phyloP scores from a whole-genome alignment of 2,888 invertebrate species.

The Monoplex corrugatus region DNA sequence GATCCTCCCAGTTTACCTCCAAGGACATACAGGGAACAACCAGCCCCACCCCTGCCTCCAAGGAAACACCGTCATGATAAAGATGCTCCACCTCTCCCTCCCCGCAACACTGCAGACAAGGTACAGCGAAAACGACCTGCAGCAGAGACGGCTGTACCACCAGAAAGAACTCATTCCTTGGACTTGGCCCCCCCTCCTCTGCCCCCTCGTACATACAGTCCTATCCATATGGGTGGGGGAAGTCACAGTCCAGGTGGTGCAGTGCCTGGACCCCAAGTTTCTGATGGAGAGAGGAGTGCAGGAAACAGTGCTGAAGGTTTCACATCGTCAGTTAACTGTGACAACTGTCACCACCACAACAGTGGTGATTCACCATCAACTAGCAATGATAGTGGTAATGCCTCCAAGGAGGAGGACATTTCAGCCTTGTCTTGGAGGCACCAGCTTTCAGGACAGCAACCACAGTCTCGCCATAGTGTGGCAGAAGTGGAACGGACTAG shows the following conservation, averaged over 20 bases:
- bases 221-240: slow-evolving; percentile 65
- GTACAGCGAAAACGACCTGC: slow-evolving; percentile 51
- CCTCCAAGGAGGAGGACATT: slow-evolving; percentile 32
- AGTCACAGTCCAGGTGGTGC: slow-evolving; percentile 48
- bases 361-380: slow-evolving; percentile 36
- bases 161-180: slow-evolving; percentile 38
- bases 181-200: slow-evolving; percentile 71
- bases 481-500: slow-evolving; percentile 55
- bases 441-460: slow-evolving; percentile 63
- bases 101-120: slow-evolving; percentile 66
- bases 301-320: slow-evolving; percentile 76
- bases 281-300: slow-evolving; percentile 70
- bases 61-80: slow-evolving; percentile 60
- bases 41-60: slow-evolving; percentile 74
- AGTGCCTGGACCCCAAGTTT: slow-evolving; percentile 57
- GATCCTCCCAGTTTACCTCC: slow-evolving; percentile 74
- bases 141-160: slow-evolving; percentile 41
- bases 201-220: slow-evolving; percentile 77
- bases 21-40: slow-evolving; percentile 66
- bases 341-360: slow-evolving; percentile 17
- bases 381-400: slow-evolving; percentile 41
- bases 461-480: slow-evolving; percentile 60
- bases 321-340: slow-evolving; percentile 48
- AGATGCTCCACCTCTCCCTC: slow-evolving; percentile 74
- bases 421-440: slow-evolving; percentile 21